Evolutionary conservation across 2,797 vertebrate species (phyloP).

Genomic region (Acrossocheilus wenchowensis): DNA sequence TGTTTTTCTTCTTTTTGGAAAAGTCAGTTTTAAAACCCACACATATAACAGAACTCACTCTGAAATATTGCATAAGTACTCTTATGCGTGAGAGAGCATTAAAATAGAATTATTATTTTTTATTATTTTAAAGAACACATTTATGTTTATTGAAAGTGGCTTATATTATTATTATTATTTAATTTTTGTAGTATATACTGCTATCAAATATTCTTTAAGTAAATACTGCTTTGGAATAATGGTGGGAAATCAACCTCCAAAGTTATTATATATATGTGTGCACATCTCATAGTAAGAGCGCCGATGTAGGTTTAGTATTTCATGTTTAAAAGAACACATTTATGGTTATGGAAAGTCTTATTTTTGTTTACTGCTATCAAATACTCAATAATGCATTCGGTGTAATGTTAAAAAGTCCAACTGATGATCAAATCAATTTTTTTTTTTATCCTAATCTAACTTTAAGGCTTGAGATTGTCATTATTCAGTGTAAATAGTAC

Average conservation of each 20-base stretch:
- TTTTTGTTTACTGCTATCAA: background rate
- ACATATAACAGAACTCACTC: background rate
- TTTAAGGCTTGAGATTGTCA: background rate
- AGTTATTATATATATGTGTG: background rate
- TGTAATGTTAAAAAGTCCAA: background rate
- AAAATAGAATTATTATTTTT: background rate
- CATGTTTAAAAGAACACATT: background rate
- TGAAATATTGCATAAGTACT: background rate
- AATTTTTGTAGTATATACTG: background rate
- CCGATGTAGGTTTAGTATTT: background rate
- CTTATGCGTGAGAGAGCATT: background rate
- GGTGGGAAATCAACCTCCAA: background rate
- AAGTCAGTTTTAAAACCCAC: background rate
- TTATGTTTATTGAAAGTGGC: background rate
- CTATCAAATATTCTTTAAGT: background rate
- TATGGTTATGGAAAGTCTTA: background rate
- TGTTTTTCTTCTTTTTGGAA: background rate
- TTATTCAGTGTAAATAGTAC: background rate
- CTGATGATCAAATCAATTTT: background rate
- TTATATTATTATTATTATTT: background rate
- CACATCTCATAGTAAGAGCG: background rate
- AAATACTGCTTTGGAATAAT: background rate
- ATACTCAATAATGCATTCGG: background rate
- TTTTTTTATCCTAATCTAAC: background rate
- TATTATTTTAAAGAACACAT: background rate